Conservation (phyloP, 2,113 vertebrate species). For the Orientallactaga bullata region DNA sequence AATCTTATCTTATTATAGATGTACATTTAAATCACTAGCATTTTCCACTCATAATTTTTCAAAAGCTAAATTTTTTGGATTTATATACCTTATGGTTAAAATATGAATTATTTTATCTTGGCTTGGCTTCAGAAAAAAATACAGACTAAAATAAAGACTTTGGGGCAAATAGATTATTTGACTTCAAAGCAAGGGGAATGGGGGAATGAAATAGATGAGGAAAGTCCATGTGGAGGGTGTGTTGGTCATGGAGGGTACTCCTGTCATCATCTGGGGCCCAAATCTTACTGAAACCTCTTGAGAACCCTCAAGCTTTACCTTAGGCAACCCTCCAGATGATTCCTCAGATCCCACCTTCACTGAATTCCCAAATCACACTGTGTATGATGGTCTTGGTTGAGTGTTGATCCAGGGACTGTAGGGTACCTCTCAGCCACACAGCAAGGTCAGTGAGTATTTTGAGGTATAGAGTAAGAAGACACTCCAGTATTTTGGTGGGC, state of each 20-base stretch:
- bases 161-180: not conserved
- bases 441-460: not conserved
- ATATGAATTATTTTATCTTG: slow-evolving; percentile 40
- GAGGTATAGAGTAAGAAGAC: not conserved
- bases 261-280: not conserved
- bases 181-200: not conserved
- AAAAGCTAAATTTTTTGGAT: not conserved
- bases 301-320: not conserved
- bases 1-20: not conserved
- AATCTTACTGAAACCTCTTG: not conserved
- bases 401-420: not conserved
- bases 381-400: not conserved
- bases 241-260: not conserved
- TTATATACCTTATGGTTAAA: not conserved
- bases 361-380: not conserved
- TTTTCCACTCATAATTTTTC: not conserved
- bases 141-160: slow-evolving; percentile 33
- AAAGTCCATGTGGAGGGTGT: not conserved
- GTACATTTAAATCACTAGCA: not conserved
- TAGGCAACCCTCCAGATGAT: not conserved
- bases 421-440: not conserved
- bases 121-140: slow-evolving; percentile 41
- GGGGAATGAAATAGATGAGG: not conserved
- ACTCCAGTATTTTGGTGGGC: not conserved
- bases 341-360: not conserved